Conservation (phyloP, 1,140 invertebrate species). For the Pseudomyrmex pallidus region DNA sequence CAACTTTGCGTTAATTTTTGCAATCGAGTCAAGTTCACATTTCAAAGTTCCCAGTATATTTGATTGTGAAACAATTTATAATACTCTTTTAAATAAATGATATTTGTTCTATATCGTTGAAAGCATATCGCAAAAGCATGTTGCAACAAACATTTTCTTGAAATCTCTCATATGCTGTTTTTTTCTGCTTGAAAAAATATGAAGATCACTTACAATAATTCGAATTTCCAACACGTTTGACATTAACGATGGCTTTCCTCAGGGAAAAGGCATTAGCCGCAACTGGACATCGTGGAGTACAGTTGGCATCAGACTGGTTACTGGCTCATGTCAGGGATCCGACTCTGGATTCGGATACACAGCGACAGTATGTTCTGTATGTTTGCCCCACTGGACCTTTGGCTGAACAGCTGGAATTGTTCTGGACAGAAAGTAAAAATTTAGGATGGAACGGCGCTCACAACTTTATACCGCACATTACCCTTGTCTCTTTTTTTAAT, state of each 20-base stretch:
- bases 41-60: neutral
- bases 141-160: too few species aligned
- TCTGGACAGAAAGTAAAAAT: constrained; percentile 92
- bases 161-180: too few species aligned
- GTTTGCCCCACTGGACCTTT: constrained; percentile 92
- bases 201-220: neutral
- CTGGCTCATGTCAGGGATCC: constrained; percentile 94
- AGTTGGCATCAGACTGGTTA: constrained; percentile 95
- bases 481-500: constrained; percentile 95
- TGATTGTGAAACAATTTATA: neutral
- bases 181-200: too few species aligned
- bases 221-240: neutral
- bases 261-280: constrained; percentile 95
- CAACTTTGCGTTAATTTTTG: neutral
- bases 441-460: constrained; percentile 95
- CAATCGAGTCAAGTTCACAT: neutral
- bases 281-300: constrained; percentile 94
- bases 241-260: constrained; percentile 25
- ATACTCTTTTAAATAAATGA: neutral
- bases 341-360: constrained; percentile 89
- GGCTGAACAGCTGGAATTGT: constrained; percentile 89
- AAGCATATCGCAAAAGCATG: too few species aligned
- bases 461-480: constrained; percentile 95
- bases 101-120: neutral
- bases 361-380: constrained; percentile 94